phyloP scores from a whole-genome alignment of 2,888 invertebrate genomes.

The Hirudinaria manillensis region DNA sequence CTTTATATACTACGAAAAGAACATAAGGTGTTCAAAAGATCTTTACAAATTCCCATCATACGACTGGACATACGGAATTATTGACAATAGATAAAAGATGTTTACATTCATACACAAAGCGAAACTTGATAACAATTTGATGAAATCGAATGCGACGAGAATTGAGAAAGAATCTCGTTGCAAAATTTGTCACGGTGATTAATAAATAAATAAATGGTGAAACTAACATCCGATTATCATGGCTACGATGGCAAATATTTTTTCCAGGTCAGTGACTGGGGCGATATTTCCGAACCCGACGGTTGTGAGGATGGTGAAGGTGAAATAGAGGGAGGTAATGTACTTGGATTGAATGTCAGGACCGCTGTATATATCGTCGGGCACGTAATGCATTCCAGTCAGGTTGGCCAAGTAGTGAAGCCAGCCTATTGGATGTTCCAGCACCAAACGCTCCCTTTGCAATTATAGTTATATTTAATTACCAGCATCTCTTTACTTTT shows the following conservation, averaged over 20 bases:
- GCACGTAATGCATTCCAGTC: slow-evolving; percentile 46
- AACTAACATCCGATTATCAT: slow-evolving; percentile 54
- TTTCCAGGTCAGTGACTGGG: slow-evolving; percentile 54
- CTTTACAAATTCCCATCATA: no score
- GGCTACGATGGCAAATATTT: slow-evolving; percentile 54
- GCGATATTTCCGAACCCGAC: slow-evolving; percentile 55
- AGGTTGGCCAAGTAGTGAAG: slow-evolving; percentile 49
- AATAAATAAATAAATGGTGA: no score
- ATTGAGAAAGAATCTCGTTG: no score
- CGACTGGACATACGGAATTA: no score
- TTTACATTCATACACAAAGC: no score
- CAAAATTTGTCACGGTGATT: no score
- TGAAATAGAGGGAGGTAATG: slow-evolving; percentile 54
- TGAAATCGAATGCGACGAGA: no score
- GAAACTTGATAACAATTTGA: no score
- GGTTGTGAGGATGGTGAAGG: slow-evolving; percentile 53
- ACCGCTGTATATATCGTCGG: slow-evolving; percentile 51
- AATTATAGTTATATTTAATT: not conserved
- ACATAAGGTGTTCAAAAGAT: no score
- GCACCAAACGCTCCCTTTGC: slow-evolving; percentile 4
- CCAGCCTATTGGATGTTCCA: slow-evolving; percentile 46
- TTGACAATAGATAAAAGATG: no score
- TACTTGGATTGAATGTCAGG: slow-evolving; percentile 52
- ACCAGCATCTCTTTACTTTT: not conserved
- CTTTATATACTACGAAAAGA: no score